Evolutionary conservation across 2,113 vertebrate species (phyloP).

Genomic region (Dinomys branickii): DNA sequence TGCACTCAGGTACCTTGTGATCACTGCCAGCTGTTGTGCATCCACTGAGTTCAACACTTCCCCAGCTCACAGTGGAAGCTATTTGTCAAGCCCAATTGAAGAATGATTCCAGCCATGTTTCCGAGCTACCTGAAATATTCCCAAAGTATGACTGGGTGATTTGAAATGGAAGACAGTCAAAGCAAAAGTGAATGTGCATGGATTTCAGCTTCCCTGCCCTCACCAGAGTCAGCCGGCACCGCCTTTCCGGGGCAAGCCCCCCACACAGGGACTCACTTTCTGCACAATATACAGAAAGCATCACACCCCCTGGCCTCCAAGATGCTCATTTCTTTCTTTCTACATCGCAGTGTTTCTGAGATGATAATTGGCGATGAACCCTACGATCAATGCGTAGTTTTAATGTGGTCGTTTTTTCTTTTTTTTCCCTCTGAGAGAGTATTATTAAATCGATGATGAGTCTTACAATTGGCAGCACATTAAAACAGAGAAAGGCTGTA

Average conservation of each 20-base stretch:
- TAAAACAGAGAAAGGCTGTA: conserved; percentile 44
- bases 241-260: not conserved
- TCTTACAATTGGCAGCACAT: not conserved
- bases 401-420: conserved; percentile 22
- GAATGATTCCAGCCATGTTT: not conserved
- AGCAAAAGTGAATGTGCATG: rapidly evolving
- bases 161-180: not conserved
- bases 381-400: not conserved
- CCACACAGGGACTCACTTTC: not conserved
- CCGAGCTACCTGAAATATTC: conserved; percentile 11
- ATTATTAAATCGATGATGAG: conserved; percentile 47
- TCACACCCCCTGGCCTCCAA: not conserved
- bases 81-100: not conserved
- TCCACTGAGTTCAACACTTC: not conserved
- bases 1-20: not conserved
- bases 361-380: not conserved
- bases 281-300: not conserved
- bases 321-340: conserved; percentile 1
- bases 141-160: not conserved
- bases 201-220: not conserved
- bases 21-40: not conserved
- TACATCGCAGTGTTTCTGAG: not conserved
- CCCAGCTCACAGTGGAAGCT: not conserved
- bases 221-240: not conserved
- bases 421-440: not conserved